Conservation (phyloP, 30 jellyfish, hydroid and myxozoan genomes). For the Pseudorhiza aurosa region DNA sequence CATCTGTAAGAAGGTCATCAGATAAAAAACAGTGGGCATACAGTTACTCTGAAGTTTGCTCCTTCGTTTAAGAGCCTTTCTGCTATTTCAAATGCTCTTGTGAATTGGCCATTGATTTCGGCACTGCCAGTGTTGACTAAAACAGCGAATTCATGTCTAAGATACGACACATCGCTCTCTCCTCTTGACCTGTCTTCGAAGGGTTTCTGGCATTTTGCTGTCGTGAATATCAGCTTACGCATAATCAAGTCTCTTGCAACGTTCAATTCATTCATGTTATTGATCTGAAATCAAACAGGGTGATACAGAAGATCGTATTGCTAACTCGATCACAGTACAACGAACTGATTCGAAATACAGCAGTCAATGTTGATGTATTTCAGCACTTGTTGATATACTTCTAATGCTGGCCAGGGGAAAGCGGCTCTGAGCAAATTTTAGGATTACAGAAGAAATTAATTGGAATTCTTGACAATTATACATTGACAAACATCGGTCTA, state of each 20-base stretch:
- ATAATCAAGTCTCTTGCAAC: constrained; percentile 64
- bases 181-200: neutral
- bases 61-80: constrained; percentile 59
- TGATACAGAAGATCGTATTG: no score
- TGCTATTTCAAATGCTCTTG: constrained; percentile 78
- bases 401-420: no score
- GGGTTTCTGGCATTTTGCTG: constrained; percentile 71
- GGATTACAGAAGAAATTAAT: no score
- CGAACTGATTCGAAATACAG: no score
- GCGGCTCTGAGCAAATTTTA: no score
- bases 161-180: constrained; percentile 16
- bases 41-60: constrained; percentile 77
- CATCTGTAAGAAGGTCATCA: neutral
- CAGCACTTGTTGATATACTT: no score
- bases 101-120: constrained; percentile 53
- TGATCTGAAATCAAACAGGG: constrained; percentile 19
- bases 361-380: no score
- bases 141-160: constrained; percentile 60
- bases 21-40: constrained; percentile 16
- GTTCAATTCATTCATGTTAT: constrained; percentile 41
- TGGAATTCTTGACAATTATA: no score
- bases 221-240: constrained; percentile 72
- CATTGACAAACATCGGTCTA: no score
- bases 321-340: no score
- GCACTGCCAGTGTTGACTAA: constrained; percentile 76